These are phyloP conservation scores for Mamestra configurata DNA, from an alignment of 1,140 invertebrate species.

Conservation along the genomic window DNA sequence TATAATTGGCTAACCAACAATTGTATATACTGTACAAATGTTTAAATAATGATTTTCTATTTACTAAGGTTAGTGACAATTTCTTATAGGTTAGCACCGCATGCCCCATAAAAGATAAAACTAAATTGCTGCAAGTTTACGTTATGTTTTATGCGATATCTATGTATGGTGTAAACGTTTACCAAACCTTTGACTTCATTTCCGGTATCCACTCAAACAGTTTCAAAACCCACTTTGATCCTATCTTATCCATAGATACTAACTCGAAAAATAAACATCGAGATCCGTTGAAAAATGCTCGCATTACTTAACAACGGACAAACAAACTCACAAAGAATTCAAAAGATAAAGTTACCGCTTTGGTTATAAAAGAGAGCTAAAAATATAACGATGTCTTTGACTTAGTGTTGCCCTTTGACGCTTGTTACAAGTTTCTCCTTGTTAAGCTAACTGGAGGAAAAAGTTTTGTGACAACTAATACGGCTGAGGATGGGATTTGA, in stretches of 20 bases:
- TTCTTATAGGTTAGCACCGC: no score
- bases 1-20: no score
- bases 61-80: no score
- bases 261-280: neutral
- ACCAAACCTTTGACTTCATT: neutral
- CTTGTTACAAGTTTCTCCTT: slow-evolving; percentile 62
- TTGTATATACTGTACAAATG: no score
- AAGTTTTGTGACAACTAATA: slow-evolving; percentile 46
- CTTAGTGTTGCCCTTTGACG: slow-evolving; percentile 59
- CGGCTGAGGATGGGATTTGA: slow-evolving; percentile 24
- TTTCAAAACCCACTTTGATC: neutral
- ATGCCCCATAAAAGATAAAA: no score
- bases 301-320: slow-evolving; percentile 42
- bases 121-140: no score
- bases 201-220: neutral
- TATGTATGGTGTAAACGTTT: no score
- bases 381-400: slow-evolving; percentile 65
- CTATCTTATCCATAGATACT: neutral
- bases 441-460: slow-evolving; percentile 59
- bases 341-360: slow-evolving; percentile 57
- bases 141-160: no score
- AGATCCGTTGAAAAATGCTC: slow-evolving; percentile 30
- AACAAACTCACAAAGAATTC: slow-evolving; percentile 55
- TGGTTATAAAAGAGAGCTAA: slow-evolving; percentile 64
- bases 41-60: no score